phyloP scores from a whole-genome alignment of 2,113 vertebrate species.

The Indicator indicator region DNA sequence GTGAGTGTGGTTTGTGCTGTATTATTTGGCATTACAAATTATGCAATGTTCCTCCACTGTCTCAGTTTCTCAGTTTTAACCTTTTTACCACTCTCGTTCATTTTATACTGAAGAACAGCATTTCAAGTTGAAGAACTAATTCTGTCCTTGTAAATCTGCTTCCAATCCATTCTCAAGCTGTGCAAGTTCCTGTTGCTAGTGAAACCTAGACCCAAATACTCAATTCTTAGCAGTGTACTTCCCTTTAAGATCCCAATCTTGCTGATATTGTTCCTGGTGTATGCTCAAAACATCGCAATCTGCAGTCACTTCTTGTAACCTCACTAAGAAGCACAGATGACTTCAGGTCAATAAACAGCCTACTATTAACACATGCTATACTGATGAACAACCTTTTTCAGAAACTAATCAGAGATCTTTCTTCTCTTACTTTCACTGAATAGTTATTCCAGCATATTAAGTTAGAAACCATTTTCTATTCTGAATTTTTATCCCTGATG shows the following conservation, averaged over 20 bases:
- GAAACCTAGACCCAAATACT: background rate
- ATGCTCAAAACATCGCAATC: background rate
- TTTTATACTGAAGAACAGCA: background rate
- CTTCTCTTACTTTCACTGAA: background rate
- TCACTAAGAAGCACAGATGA: background rate
- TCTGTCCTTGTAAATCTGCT: background rate
- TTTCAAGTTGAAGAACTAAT: background rate
- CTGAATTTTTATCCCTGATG: background rate
- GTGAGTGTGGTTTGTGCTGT: background rate
- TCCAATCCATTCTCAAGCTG: background rate
- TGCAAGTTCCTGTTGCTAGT: background rate
- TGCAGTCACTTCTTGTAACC: background rate
- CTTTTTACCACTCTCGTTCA: background rate
- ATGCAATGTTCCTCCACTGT: background rate
- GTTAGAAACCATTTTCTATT: background rate
- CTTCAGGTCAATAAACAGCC: background rate
- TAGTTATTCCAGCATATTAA: background rate
- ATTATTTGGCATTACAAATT: constrained; percentile 3
- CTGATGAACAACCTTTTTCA: background rate
- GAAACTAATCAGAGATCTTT: background rate
- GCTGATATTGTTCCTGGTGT: background rate
- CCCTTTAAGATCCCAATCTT: background rate
- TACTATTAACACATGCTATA: background rate
- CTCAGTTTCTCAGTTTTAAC: background rate
- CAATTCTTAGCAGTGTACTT: background rate